Conservation (phyloP, 2,888 invertebrate genomes). For the Brassicogethes aeneus region DNA sequence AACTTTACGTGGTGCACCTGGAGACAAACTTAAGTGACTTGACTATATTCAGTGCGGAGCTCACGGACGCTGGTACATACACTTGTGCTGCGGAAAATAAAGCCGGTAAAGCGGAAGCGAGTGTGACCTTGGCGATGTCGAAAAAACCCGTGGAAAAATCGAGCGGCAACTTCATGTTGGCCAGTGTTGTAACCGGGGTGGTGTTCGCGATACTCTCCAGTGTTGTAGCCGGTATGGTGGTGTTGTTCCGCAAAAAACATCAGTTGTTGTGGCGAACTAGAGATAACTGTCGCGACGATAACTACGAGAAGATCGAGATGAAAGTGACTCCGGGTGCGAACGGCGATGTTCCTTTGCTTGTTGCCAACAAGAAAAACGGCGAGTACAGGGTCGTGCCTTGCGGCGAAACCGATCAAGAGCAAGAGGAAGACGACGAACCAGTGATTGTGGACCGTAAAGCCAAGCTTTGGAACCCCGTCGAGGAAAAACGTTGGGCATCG, state of each 20-base stretch:
- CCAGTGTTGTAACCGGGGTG: slow-evolving; percentile 59
- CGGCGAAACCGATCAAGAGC: slow-evolving; percentile 50
- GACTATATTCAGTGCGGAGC: slow-evolving; percentile 61
- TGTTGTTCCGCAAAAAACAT: slow-evolving; percentile 50
- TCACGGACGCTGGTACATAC: slow-evolving; percentile 69
- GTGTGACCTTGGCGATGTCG: slow-evolving; percentile 62
- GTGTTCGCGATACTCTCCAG: slow-evolving; percentile 58
- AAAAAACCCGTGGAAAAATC: slow-evolving; percentile 53
- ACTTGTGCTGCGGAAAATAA: slow-evolving; percentile 73
- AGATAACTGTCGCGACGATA: slow-evolving; percentile 46
- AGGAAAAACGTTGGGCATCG: slow-evolving; percentile 27
- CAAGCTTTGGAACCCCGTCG: slow-evolving; percentile 23
- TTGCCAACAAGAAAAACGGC: slow-evolving; percentile 50
- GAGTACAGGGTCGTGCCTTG: slow-evolving; percentile 63
- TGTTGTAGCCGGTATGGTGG: slow-evolving; percentile 56
- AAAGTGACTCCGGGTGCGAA: slow-evolving; percentile 36
- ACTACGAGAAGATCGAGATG: slow-evolving; percentile 74
- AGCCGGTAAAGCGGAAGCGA: slow-evolving; percentile 67
- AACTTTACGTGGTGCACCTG: slow-evolving; percentile 57
- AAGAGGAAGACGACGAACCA: slow-evolving; percentile 51
- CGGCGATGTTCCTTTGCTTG: slow-evolving; percentile 29
- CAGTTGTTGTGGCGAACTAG: slow-evolving; percentile 46
- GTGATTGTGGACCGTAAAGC: neutral
- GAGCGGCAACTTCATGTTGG: slow-evolving; percentile 48
- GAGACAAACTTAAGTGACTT: slow-evolving; percentile 62